Base-by-base conservation (phyloP, 53 echinoderm and acorn worm species). In the Echinometra lucunter region DNA sequence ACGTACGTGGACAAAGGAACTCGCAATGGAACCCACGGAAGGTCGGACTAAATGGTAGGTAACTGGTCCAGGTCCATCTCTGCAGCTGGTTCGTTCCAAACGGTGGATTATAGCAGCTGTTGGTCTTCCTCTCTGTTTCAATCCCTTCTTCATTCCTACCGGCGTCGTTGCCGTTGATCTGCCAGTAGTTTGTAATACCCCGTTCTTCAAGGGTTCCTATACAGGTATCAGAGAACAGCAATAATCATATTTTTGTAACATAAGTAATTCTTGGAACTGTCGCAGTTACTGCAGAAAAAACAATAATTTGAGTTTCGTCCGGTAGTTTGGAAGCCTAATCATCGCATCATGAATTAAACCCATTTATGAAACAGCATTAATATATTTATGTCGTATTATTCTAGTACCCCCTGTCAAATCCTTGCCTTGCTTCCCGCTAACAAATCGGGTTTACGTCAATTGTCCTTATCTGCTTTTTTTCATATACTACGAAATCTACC, bases 31-130 rank as follows among this genome's bases (percentile, higher is more conserved):
- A 72, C 35, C 72, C 72, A 16, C 16, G 57, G 74, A 96, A 98
- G 27, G 96, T 98, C 11, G 98, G 98, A 44, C 95, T 95, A 88
- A 96, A 92, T 17, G 98, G 98, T 3, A 98, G 35, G 60, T 94
- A 96, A 4, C 82, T 35, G 40, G 96, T 89, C 90, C 63, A 96
- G 34, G 44, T 21, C 23, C 74, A 40, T 27, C 75, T 94, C 5
- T 95, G 66, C 15, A 98, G 90, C 9, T 57, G 66, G 35, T 6
- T 9, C 72, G 34, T 72, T 7, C 72, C 72, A 35, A 72, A 72
- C 2, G 98, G 98, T 69, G 96, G 82, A 0, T 98, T 95, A 35
- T 98, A 98, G 58, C 97, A 95, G 19, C 88, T 93, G 37, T 95
- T 35, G 15, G 45, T 40, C 23, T 91, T 69, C 21, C 2, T 44